Percentiles rank a stretch among this genome's conserved stretches.
Conservation (phyloP, 2,113 vertebrate species). For the Hippocampus abdominalis region DNA sequence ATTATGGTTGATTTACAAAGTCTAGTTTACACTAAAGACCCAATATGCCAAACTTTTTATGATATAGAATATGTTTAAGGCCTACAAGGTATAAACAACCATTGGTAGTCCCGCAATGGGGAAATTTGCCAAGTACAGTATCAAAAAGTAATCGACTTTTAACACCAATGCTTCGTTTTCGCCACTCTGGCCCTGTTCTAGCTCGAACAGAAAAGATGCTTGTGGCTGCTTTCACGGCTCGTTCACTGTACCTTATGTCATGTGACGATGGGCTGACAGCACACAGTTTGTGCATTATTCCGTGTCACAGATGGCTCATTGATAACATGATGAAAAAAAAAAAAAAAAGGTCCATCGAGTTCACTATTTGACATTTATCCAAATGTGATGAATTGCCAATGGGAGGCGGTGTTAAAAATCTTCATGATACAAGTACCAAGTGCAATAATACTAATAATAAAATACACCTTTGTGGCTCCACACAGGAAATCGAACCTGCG, state of each 20-base stretch:
- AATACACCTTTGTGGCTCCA: too few species aligned
- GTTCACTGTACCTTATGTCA: background rate
- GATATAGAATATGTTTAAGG: background rate
- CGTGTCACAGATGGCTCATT: background rate
- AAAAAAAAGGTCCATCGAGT: background rate
- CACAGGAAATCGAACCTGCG: too few species aligned
- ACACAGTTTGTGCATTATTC: slow-evolving; percentile 3
- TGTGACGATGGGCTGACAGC: slow-evolving; percentile 1
- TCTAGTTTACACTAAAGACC: background rate
- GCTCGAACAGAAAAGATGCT: background rate
- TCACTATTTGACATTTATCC: background rate
- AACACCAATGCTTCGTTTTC: background rate
- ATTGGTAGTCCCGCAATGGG: too few species aligned
- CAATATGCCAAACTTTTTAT: background rate
- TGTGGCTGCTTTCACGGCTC: slow-evolving; percentile 1
- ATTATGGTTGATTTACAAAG: background rate
- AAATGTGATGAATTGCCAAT: background rate
- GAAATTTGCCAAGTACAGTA: background rate
- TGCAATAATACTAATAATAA: too few species aligned
- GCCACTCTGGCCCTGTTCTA: background rate
- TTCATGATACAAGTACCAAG: background rate
- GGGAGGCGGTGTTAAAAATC: slow-evolving; percentile 20
- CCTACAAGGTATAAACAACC: too few species aligned
- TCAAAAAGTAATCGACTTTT: background rate
- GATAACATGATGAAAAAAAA: background rate